Percentiles rank a stretch among this genome's conserved stretches.
Evolutionary conservation across 2,888 invertebrate species (phyloP).

Genomic region (Flabesymbios commensalis): DNA sequence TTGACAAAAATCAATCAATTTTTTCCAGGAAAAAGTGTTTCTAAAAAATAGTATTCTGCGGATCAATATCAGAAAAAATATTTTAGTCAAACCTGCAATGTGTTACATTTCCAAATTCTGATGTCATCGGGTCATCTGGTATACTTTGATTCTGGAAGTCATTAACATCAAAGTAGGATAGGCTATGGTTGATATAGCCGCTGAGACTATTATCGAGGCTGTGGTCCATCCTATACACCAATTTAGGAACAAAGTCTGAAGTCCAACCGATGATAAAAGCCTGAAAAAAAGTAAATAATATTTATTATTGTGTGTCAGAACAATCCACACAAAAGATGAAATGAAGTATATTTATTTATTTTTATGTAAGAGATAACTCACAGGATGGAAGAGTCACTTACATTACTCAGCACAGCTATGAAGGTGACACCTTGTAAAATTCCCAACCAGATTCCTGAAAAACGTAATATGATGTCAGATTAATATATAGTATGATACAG

Average conservation of each 20-base stretch:
- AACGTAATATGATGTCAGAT: neutral
- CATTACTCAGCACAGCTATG: too few relatives aligned
- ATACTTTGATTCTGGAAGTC: conserved; percentile 39
- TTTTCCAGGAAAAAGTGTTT: too few relatives aligned
- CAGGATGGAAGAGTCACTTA: too few relatives aligned
- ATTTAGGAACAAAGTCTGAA: conserved; percentile 93
- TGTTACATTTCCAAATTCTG: conserved; percentile 40
- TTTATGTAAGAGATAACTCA: too few relatives aligned
- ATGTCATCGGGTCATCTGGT: conserved; percentile 33
- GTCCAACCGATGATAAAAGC: conserved; percentile 98
- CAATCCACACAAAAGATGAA: too few relatives aligned
- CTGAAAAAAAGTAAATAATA: conserved; percentile 65
- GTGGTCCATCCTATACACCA: conserved; percentile 72
- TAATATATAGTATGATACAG: too few relatives aligned
- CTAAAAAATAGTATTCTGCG: too few relatives aligned
- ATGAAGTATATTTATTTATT: too few relatives aligned
- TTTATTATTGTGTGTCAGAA: too few relatives aligned
- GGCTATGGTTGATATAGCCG: conserved; percentile 50
- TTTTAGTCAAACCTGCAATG: conserved; percentile 43
- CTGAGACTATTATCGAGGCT: conserved; percentile 30
- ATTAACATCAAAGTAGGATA: conserved; percentile 48
- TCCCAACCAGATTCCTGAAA: conserved; percentile 3
- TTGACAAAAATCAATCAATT: too few relatives aligned
- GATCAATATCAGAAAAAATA: neutral
- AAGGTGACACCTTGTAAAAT: conserved; percentile 87